Evolutionary conservation across 1,140 invertebrate species (phyloP), one percentile per base, ranked within the genome.

Genomic region (Formica exsecta): DNA sequence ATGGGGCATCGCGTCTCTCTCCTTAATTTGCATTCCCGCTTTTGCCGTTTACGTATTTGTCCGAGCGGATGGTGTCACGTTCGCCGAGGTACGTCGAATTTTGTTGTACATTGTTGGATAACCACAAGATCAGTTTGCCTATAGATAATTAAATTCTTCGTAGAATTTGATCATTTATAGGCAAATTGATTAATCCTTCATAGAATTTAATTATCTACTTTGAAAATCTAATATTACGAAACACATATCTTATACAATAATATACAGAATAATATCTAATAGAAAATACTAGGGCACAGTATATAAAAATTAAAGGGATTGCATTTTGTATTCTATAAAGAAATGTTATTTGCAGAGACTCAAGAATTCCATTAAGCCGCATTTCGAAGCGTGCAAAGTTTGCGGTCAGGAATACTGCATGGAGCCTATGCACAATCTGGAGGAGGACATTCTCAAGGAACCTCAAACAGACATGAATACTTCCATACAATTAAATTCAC

Each of bases 1-100:
- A n/a, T 99, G 98, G 98, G 95, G 96, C 77, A 97, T 98, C 77
- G 97, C 98, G 6, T 97, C 97, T 8, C 94, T 98, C 19, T 98
- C 98, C 3, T 95, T 99, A 44, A 93, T 98, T n/a, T 98, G 98
- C 92, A 98, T 99, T 93, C 98, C 98, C 19, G 96, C 97, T 66
- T 97, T 97, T 91, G 98, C 98, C 66, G 93, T 98, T 19, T 96
- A 97, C 75, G 96, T 97, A 73, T 95, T 98, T 54, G 91, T 96
- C 77, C 96, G 96, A 91, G 96, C 98, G 16, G 96, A 97, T 77
- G 98, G 98, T 68, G 95, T 96, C 29, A 97, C 95, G 80, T 95
- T 98, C 44, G 94, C 95, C 91, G 96, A 98, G 95, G 98, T 98
- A 95, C 92, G 92, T 91, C 51, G 41, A 86, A 29, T 83, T 71